Percentiles rank a stretch among this genome's conserved stretches.
Conservation (phyloP, 1,140 invertebrate genomes). For the Leptinotarsa lineolata region DNA sequence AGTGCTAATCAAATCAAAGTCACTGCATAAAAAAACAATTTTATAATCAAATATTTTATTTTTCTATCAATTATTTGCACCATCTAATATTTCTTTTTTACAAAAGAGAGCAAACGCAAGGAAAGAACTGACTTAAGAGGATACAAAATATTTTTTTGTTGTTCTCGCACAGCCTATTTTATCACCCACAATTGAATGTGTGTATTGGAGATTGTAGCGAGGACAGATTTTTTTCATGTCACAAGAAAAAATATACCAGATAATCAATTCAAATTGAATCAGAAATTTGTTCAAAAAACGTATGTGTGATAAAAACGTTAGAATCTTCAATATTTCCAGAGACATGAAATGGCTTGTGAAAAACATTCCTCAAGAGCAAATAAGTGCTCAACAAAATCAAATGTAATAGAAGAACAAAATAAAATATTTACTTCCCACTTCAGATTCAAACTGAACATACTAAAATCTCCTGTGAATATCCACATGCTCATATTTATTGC, state of each 20-base stretch:
- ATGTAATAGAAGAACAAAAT: too few relatives aligned
- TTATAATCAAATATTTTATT: conserved; percentile 26
- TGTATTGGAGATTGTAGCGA: conserved; percentile 28
- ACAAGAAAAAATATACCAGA: conserved; percentile 16
- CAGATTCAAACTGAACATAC: too few relatives aligned
- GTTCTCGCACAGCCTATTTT: conserved; percentile 28
- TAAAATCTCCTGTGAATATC: too few relatives aligned
- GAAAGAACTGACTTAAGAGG: conserved; percentile 11
- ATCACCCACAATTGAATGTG: conserved; percentile 25
- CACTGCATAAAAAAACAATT: not conserved
- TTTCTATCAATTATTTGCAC: conserved; percentile 17
- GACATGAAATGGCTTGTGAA: too few relatives aligned
- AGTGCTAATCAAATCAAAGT: not conserved
- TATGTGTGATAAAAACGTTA: too few relatives aligned
- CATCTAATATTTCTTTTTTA: conserved; percentile 27
- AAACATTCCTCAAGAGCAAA: too few relatives aligned
- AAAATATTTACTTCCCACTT: too few relatives aligned
- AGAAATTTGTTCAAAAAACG: too few relatives aligned
- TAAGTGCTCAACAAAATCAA: too few relatives aligned
- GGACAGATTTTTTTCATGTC: conserved; percentile 17
- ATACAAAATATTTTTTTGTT: conserved; percentile 26
- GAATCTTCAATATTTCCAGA: too few relatives aligned
- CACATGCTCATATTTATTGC: too few relatives aligned
- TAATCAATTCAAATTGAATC: not conserved
- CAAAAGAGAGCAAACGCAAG: conserved; percentile 27